Base-by-base conservation (phyloP, 2,888 invertebrate species). In the Drosophila hawaiiensis region DNA sequence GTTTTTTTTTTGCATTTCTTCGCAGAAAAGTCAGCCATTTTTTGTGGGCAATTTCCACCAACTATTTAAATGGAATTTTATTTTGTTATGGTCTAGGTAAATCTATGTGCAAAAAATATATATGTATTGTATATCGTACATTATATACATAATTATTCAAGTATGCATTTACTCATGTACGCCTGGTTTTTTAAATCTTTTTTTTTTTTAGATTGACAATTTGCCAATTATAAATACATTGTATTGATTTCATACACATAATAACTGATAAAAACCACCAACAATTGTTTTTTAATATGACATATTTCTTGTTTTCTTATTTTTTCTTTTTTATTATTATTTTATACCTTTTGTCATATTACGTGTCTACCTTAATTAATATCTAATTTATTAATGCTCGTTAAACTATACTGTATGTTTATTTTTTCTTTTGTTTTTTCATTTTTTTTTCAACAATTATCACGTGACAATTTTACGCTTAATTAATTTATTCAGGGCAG, bases 61-160 rank as follows among this genome's bases (percentile, higher is more conserved):
- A 73, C 53, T 58, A 69, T 60, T 63, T 9, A 47, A 54, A 54
- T 73, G 74, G 65, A 71, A 66, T 62, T 60, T 56, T 61, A 22
- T 65, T 16, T 55, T 55, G 29, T 59, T 70, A 75, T 70, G 73
- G 56, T 71, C 88, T 84, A 84, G 83, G 77, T 87, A 84, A 89
- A 75, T 80, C 87, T 87, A 87, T 87, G 87, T 87, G 89, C 89
- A 89, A 89, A 87, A 87, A 87, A 87, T 84, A 87, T 85, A 59
- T 76, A 50, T 75, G 43, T 60, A 47, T 59, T 76, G 69, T 83
- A 84, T 84, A 83, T 82, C 82, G 80, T 84, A 84, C 84, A 84
- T 79, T 84, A 87, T 83, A 86, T 84, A 86, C 73, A 83, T 78
- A 78, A 79, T 74, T 73, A 76, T 78, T 56, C 33, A 47, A 47